Evolutionary conservation across 2,888 invertebrate species (phyloP).

Genomic region (Orthosia cruda): DNA sequence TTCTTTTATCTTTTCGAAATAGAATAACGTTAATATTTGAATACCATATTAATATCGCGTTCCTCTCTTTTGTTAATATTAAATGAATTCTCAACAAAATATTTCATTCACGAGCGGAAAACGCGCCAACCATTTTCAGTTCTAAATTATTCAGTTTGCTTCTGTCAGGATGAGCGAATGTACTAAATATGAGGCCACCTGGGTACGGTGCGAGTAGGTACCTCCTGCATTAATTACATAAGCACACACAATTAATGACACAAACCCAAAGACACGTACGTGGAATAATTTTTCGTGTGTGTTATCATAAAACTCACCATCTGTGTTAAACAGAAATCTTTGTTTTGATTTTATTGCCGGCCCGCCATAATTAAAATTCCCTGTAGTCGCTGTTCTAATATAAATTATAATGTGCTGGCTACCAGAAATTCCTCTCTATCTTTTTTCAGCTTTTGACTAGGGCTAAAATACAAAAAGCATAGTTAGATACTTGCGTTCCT

Average conservation of each 20-base stretch:
- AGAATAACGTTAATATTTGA: constrained; percentile 13
- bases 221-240: constrained; percentile 46
- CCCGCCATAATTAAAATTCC: constrained; percentile 81
- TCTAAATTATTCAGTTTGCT: constrained; percentile 56
- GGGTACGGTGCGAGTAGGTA: constrained; percentile 13
- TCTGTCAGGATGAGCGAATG: constrained; percentile 38
- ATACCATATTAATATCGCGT: constrained; percentile 20
- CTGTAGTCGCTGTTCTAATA: constrained; percentile 66
- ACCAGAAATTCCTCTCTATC: constrained; percentile 17
- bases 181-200: constrained; percentile 44
- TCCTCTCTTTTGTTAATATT: constrained; percentile 20
- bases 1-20: constrained; percentile 9
- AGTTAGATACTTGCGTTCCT: constrained; percentile 36
- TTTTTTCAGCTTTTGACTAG: constrained; percentile 41
- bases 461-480: constrained; percentile 42
- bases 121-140: constrained; percentile 26
- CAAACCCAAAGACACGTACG: constrained; percentile 16
- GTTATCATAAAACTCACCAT: constrained; percentile 59
- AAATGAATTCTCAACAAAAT: constrained; percentile 37
- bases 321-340: constrained; percentile 70
- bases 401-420: constrained; percentile 65
- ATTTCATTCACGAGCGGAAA: constrained; percentile 43
- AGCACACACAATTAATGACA: constrained; percentile 39
- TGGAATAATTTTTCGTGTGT: constrained; percentile 27
- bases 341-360: constrained; percentile 79